phyloP scores from a whole-genome alignment of 2,113 vertebrate genomes.

The Hoplias malabaricus region DNA sequence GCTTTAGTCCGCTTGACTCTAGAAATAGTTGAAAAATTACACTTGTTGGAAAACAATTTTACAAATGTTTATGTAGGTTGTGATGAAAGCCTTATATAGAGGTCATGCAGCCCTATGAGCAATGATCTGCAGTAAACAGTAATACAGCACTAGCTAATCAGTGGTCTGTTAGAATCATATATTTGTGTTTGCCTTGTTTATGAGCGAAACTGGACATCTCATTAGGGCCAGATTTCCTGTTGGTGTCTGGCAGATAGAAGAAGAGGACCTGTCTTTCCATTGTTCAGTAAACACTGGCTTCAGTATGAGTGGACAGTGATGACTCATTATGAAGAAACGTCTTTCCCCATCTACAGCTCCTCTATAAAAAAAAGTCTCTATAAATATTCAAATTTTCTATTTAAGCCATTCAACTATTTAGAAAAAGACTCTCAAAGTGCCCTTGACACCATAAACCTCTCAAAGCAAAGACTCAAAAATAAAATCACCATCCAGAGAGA shows the following conservation, averaged over 20 bases:
- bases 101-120: too few relatives aligned
- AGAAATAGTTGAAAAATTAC: too few relatives aligned
- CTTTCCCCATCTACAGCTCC: not conserved
- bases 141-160: too few relatives aligned
- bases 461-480: not conserved
- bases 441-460: not conserved
- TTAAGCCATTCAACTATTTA: not conserved
- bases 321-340: slow-evolving; percentile 14
- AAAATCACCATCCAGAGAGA: not conserved
- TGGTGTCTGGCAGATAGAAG: not conserved
- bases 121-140: too few relatives aligned
- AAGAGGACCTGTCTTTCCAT: not conserved
- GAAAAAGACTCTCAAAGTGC: not conserved
- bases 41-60: too few relatives aligned
- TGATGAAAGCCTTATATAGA: too few relatives aligned
- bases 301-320: slow-evolving; percentile 10
- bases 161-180: too few relatives aligned
- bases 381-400: not conserved
- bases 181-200: too few relatives aligned
- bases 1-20: too few relatives aligned
- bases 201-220: not conserved
- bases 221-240: not conserved
- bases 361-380: not conserved
- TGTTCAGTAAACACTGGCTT: not conserved
- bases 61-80: too few relatives aligned